phyloP scores from a whole-genome alignment of 2,888 invertebrate genomes.

The Seira ritae region DNA sequence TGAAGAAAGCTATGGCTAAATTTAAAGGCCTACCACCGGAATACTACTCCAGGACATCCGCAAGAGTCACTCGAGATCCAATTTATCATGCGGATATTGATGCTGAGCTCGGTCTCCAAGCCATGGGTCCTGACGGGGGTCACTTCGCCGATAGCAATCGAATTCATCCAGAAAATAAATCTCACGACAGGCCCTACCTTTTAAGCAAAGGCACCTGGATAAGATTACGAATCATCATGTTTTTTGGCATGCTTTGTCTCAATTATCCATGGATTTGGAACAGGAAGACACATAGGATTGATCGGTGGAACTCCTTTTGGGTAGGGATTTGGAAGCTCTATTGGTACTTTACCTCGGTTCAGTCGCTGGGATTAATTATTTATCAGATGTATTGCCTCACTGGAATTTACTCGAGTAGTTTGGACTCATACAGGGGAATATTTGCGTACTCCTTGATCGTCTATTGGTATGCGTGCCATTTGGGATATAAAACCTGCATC shows the following conservation, averaged over 20 bases:
- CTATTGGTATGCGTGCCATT: slow-evolving; percentile 54
- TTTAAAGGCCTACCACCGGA: neutral
- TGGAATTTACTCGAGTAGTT: neutral
- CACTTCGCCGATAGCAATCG: neutral
- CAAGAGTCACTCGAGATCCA: slow-evolving; percentile 29
- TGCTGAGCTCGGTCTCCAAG: neutral
- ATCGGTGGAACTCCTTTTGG: slow-evolving; percentile 29
- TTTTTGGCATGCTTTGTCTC: slow-evolving; percentile 27
- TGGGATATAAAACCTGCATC: slow-evolving; percentile 33
- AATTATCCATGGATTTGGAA: slow-evolving; percentile 55
- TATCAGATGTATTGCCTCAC: slow-evolving; percentile 46
- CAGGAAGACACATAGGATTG: slow-evolving; percentile 31
- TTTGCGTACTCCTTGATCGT: slow-evolving; percentile 47
- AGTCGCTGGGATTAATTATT: slow-evolving; percentile 23
- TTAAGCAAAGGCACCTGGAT: slow-evolving; percentile 10
- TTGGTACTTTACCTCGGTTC: slow-evolving; percentile 34
- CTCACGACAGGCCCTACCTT: slow-evolving; percentile 33
- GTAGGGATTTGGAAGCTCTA: slow-evolving; percentile 32
- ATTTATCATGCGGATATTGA: slow-evolving; percentile 29
- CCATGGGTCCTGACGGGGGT: neutral
- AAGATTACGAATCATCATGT: slow-evolving; percentile 24
- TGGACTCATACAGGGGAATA: slow-evolving; percentile 47
- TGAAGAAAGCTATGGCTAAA: neutral
- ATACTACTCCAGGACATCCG: neutral
- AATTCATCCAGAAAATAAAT: too few species aligned